phyloP scores from a whole-genome alignment of 2,113 vertebrate species.

The Cyrtonyx montezumae region DNA sequence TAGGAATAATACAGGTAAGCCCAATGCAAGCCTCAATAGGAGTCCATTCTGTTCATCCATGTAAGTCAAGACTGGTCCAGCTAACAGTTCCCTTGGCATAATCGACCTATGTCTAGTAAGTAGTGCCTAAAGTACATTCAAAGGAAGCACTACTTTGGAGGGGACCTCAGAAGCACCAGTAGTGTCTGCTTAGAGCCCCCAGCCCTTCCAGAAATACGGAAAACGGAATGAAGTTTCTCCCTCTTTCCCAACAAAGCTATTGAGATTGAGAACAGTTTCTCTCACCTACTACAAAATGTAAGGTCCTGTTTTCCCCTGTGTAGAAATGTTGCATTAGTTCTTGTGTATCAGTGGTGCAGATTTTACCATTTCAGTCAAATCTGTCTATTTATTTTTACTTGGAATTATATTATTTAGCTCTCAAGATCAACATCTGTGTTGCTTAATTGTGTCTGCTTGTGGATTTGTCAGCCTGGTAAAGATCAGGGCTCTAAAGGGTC shows the following conservation, averaged over 20 bases:
- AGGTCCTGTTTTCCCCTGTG: rapidly evolving
- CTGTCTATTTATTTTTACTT: not conserved
- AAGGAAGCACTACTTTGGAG: rapidly evolving
- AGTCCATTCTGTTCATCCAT: not conserved
- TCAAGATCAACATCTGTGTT: rapidly evolving
- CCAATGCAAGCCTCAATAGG: not conserved
- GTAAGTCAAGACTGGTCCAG: not conserved
- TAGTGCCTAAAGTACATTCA: not conserved
- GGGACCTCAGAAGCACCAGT: not conserved
- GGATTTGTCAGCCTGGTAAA: not conserved
- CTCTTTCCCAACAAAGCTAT: not conserved
- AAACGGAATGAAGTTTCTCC: not conserved
- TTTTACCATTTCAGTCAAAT: not conserved
- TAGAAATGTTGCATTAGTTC: not conserved
- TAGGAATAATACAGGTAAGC: not conserved
- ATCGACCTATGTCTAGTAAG: not conserved
- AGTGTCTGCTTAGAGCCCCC: not conserved
- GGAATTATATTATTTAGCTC: not conserved
- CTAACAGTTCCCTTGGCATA: rapidly evolving
- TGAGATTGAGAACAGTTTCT: not conserved
- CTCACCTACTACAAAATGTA: not conserved
- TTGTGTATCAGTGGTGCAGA: rapidly evolving
- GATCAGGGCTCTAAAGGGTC: not conserved
- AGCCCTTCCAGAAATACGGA: rapidly evolving
- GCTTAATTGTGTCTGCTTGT: not conserved